These are phyloP conservation scores for Malacoraja senta DNA, from an alignment of 2,797 vertebrate species.

Conservation along the genomic window DNA sequence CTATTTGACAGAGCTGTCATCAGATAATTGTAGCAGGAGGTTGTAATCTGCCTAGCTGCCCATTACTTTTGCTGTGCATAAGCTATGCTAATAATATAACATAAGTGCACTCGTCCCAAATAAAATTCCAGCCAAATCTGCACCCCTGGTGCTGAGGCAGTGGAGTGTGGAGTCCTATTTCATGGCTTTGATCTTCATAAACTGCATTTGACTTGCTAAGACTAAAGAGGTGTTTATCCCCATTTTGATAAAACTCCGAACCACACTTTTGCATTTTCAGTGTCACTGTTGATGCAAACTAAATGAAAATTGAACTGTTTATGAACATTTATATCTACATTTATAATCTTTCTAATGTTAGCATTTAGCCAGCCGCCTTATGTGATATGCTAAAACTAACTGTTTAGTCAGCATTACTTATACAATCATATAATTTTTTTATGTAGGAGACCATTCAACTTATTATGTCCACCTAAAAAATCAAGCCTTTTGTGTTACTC, in stretches of 20 bases:
- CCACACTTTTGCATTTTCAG: neutral
- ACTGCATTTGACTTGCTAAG: neutral
- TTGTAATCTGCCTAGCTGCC: too few species aligned
- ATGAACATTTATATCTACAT: neutral
- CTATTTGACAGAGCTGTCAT: too few species aligned
- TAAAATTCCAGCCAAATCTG: too few species aligned
- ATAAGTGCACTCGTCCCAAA: too few species aligned
- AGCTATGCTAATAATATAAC: too few species aligned
- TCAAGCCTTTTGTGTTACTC: too few species aligned
- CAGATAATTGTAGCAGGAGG: too few species aligned
- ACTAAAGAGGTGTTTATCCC: neutral
- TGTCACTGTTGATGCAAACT: neutral
- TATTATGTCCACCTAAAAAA: too few species aligned
- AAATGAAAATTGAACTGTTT: neutral
- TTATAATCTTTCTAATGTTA: slow-evolving; percentile 1
- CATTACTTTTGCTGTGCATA: too few species aligned
- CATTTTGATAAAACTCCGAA: neutral
- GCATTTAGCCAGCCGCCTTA: neutral
- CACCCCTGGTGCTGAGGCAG: too few species aligned
- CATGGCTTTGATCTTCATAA: neutral
- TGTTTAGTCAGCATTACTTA: neutral
- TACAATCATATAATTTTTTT: neutral
- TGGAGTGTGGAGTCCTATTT: neutral
- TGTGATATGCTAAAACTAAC: neutral
- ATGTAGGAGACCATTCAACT: too few species aligned